phyloP scores from a whole-genome alignment of 2,888 invertebrate species.

The Lepidochitona cinerea region DNA sequence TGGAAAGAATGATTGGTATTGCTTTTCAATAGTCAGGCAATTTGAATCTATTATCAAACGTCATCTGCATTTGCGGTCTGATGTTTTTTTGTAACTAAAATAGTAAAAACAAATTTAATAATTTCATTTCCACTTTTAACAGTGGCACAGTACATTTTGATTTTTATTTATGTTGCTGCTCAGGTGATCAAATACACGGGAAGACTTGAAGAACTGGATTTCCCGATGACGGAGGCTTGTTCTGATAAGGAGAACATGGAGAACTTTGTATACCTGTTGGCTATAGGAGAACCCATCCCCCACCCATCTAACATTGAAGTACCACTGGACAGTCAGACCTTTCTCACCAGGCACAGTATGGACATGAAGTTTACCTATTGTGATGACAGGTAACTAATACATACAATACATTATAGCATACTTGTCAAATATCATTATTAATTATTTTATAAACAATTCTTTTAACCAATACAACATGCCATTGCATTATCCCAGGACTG shows the following conservation, averaged over 20 bases:
- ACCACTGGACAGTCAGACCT: slow-evolving; percentile 89
- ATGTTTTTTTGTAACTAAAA: too few species aligned
- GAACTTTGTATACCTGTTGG: slow-evolving; percentile 73
- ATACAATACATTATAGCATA: too few species aligned
- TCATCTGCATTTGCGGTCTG: too few species aligned
- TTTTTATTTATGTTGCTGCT: background rate
- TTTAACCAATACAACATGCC: too few species aligned
- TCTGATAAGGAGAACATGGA: background rate
- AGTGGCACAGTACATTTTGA: background rate
- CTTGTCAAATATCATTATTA: too few species aligned
- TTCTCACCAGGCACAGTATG: slow-evolving; percentile 90
- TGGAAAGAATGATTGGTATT: too few species aligned
- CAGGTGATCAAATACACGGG: slow-evolving; percentile 93
- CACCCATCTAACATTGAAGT: slow-evolving; percentile 94
- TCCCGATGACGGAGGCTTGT: background rate
- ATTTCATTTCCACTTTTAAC: too few species aligned
- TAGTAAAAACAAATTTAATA: too few species aligned
- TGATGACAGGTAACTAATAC: slow-evolving; percentile 91
- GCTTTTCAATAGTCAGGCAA: too few species aligned
- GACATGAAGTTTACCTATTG: slow-evolving; percentile 97
- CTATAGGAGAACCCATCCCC: slow-evolving; percentile 86
- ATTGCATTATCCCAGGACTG: too few species aligned
- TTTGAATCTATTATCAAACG: too few species aligned
- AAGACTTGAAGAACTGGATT: slow-evolving; percentile 74
- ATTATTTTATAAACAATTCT: too few species aligned